Conservation (phyloP, 2,113 vertebrate species). For the Rhea americana region DNA sequence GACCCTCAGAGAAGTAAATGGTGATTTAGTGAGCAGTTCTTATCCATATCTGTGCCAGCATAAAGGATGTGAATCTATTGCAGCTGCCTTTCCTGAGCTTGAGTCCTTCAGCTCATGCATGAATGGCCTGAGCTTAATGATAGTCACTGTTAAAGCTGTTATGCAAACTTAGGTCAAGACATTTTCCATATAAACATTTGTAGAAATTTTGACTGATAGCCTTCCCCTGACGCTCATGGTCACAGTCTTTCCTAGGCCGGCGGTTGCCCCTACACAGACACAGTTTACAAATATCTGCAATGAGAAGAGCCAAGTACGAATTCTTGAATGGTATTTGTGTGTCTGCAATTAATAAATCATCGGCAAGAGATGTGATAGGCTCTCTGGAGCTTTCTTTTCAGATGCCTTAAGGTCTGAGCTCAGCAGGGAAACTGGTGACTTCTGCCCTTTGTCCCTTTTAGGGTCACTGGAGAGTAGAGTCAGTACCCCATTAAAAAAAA, state of each 20-base stretch:
- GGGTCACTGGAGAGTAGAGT: background rate
- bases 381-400: background rate
- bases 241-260: background rate
- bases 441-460: background rate
- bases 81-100: background rate
- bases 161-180: background rate
- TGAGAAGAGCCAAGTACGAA: background rate
- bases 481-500: background rate
- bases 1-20: background rate
- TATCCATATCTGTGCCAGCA: background rate
- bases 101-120: background rate
- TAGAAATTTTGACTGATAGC: background rate
- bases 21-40: background rate
- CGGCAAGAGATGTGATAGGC: background rate
- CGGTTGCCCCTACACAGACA: background rate
- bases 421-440: constrained; percentile 32
- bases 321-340: background rate
- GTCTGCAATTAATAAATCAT: constrained; percentile 52
- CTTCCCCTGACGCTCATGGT: background rate
- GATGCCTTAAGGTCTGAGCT: background rate
- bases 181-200: background rate
- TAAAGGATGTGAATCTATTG: background rate
- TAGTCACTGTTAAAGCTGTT: constrained; percentile 2
- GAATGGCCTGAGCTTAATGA: background rate
- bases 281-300: background rate